A percentile compares a stretch with the other conserved stretches of the same genome.
phyloP scores from a whole-genome alignment of 2,888 invertebrate species.

The Perithous albicinctus region DNA sequence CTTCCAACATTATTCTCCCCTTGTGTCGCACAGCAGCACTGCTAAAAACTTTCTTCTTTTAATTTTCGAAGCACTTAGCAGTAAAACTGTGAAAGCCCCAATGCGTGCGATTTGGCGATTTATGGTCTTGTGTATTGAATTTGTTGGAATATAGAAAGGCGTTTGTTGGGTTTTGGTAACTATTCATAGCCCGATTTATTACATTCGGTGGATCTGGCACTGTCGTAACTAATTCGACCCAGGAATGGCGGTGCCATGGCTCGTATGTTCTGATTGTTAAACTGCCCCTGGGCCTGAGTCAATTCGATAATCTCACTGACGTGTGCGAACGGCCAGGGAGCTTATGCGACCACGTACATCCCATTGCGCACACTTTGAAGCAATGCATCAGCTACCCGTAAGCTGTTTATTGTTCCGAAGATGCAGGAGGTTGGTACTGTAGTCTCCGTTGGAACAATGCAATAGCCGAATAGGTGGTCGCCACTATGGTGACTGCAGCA shows the following conservation, averaged over 20 bases:
- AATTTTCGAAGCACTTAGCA: neutral
- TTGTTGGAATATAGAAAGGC: neutral
- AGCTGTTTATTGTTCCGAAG: slow-evolving; percentile 44
- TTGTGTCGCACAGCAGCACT: neutral
- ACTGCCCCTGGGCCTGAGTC: slow-evolving; percentile 37
- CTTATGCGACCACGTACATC: slow-evolving; percentile 27
- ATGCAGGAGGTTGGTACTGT: neutral
- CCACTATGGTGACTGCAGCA: slow-evolving; percentile 9
- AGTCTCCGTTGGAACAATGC: slow-evolving; percentile 9
- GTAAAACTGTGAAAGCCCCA: neutral
- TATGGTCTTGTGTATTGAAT: neutral
- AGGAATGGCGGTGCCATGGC: neutral
- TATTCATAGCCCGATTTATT: slow-evolving; percentile 10
- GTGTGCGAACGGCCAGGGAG: slow-evolving; percentile 10
- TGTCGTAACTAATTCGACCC: slow-evolving; percentile 16
- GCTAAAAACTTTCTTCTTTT: slow-evolving; percentile 18
- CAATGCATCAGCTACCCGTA: neutral
- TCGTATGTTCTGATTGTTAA: slow-evolving; percentile 19
- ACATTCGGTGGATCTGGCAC: slow-evolving; percentile 31
- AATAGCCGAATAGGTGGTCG: slow-evolving; percentile 25
- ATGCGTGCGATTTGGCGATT: neutral
- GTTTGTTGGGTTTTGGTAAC: neutral
- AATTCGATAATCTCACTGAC: slow-evolving; percentile 53
- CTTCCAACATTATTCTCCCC: slow-evolving; percentile 34
- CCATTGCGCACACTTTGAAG: slow-evolving; percentile 30